phyloP scores from a whole-genome alignment of 2,888 invertebrate species.

The Diplazon laetatorius region DNA sequence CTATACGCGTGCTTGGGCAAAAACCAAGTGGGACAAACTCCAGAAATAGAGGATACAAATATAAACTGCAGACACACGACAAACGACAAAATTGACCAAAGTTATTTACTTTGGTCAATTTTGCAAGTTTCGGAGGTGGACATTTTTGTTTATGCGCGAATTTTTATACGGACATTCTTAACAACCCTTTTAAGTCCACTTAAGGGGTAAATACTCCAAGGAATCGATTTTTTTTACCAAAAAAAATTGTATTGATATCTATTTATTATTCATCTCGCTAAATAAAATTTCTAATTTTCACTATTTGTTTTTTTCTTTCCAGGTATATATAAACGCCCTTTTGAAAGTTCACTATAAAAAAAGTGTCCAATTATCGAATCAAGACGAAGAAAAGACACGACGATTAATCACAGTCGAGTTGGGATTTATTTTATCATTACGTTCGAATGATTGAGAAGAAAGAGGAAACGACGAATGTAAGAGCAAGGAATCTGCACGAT shows the following conservation, averaged over 20 bases:
- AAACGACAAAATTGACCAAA: too few relatives aligned
- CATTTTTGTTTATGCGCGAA: neutral
- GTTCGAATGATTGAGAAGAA: constrained; percentile 19
- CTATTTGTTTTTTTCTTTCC: too few relatives aligned
- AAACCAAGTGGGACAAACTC: constrained; percentile 19
- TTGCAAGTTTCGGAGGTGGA: constrained; percentile 23
- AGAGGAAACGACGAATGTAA: too few relatives aligned
- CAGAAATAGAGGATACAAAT: constrained; percentile 48
- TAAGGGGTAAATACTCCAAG: too few relatives aligned
- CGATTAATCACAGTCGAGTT: constrained; percentile 5
- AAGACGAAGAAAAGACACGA: neutral
- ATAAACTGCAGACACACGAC: constrained; percentile 16
- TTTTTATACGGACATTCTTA: too few relatives aligned
- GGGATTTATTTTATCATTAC: neutral
- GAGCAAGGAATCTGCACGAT: constrained; percentile 57
- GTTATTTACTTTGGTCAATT: constrained; percentile 29
- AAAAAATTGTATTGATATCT: too few relatives aligned
- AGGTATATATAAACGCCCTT: too few relatives aligned
- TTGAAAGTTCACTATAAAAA: too few relatives aligned
- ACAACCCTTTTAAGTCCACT: too few relatives aligned
- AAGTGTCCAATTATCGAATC: constrained; percentile 17
- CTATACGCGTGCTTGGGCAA: constrained; percentile 4
- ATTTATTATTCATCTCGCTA: too few relatives aligned
- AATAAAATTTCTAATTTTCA: too few relatives aligned
- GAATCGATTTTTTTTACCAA: too few relatives aligned